Evolutionary conservation across 2,113 vertebrate species (phyloP), one percentile per base, ranked within the genome.

Genomic region (Haemorhous mexicanus): DNA sequence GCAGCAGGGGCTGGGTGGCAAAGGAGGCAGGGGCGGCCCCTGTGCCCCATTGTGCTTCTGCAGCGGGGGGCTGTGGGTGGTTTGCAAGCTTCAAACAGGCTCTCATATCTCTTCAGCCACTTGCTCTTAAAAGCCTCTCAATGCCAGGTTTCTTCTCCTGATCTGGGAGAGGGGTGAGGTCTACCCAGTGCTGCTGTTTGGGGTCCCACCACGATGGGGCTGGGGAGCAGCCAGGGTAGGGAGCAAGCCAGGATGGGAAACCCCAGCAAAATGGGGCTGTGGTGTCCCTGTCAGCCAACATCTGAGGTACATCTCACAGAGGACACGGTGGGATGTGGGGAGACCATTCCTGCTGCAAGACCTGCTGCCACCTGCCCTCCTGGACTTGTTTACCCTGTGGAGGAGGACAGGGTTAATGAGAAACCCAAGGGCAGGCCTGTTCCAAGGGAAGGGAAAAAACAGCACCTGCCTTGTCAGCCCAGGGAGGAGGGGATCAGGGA

Each of bases 401-500:
- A 69, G 22, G 22, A 73, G 8, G n/a, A 52, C 1, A 0, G 33
- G 61, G 62, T 87, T 93, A 92, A 93, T 78, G 44, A 89, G 49
- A 68, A 94, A 94, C 63, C 52, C 35, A 46, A 73, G 52, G 21
- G 55, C 58, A 39, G 84, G 26, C 0, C 11, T 59, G 22, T 22
- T 87, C 49, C 39, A 39, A 62, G 50, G 28, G 20, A 89, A 83
- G 4, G 21, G 52, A 41, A 87, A 87, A 89, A 84, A 27, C 10
- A 87, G 62, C 90, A 94, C 74, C 92, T 95, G 87, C 28, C 6
- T 0, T 1, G n/a, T 11, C 39, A 86, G 52, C 43, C 19, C 0
- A 0, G 53, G 50, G 28, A 58, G 43, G 7, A 43, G 24, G 17
- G 22, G 27, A 79, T 30, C 0, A 0, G 39, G 21, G 49, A 9